Base-by-base conservation (phyloP, 2,888 invertebrate genomes). In the Drosophila aldrichi region DNA sequence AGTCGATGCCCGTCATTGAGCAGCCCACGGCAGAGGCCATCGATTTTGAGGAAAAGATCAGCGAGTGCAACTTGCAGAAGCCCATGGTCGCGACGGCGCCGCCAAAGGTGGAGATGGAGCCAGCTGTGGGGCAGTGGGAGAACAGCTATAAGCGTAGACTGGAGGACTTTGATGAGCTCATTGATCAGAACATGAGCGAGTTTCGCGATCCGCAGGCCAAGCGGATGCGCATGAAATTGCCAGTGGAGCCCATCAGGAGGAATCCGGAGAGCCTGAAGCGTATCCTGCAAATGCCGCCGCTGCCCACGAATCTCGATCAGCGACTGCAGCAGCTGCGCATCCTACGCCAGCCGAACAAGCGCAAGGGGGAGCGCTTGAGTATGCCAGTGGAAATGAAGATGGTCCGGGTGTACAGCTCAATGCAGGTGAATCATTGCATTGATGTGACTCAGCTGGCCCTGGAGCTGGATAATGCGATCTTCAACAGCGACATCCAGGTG, bases 81-180 rank as follows among this genome's bases (percentile, higher is more conserved):
- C 14, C 34, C 5, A 18, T 20, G n/a, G 8, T 1, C 4, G 29
- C 22, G 7, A 0, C 29, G 0, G 1, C 0, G n/a, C 1, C 16
- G 29, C 3, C n/a, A 1, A 9, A n/a, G n/a, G 10, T 18, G 0
- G n/a, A 20, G 2, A 0, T 2, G 2, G 6, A 38, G 7, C 5
- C 5, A 1, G 16, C 6, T 1, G 2, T 5, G 9, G 51, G 14
- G 2, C 72, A 94, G 14, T 80, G 71, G 71, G 56, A 69, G 20
- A 60, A 18, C 14, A 56, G n/a, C 44, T 81, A 38, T 18, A 54
- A 46, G 18, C 43, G 20, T 2, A 41, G 65, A 14, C 51, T 81
- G 20, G 46, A 64, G 6, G 56, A 52, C 8, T 75, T 75, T 2
- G 57, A 80, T 1, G 49, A 62, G 1, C 29, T 55, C 22, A 41